phyloP scores from a whole-genome alignment of 2,797 vertebrate species.

The Melanotaenia trifasciata region DNA sequence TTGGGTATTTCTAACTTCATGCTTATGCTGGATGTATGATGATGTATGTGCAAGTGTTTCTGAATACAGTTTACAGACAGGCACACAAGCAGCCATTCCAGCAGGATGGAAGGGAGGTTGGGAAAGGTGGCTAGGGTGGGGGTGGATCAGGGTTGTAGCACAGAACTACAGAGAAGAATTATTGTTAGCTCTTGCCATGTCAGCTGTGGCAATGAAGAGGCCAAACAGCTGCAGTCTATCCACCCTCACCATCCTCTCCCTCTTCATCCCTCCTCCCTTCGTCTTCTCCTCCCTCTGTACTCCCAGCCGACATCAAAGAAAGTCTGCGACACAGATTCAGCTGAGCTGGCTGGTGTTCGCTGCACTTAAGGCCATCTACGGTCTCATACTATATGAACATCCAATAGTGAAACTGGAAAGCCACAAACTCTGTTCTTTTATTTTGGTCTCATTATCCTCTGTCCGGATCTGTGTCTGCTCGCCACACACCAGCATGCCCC shows the following conservation, averaged over 20 bases:
- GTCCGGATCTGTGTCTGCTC: slow-evolving; percentile 27
- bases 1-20: background rate
- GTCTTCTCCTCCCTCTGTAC: slow-evolving; percentile 37
- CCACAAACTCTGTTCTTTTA: slow-evolving; percentile 60
- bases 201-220: slow-evolving; percentile 73
- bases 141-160: slow-evolving; percentile 26
- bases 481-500: slow-evolving; percentile 38
- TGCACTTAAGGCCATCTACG: slow-evolving; percentile 51
- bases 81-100: slow-evolving; percentile 30
- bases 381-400: slow-evolving; percentile 65
- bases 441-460: slow-evolving; percentile 50
- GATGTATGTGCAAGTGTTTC: slow-evolving; percentile 18
- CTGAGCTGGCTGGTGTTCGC: slow-evolving; percentile 56
- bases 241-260: slow-evolving; percentile 35
- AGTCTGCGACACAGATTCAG: slow-evolving; percentile 67
- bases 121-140: slow-evolving; percentile 8
- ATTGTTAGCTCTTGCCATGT: slow-evolving; percentile 65
- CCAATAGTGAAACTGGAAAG: slow-evolving; percentile 62
- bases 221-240: slow-evolving; percentile 76
- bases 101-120: slow-evolving; percentile 1
- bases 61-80: slow-evolving; percentile 35
- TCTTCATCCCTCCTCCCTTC: slow-evolving; percentile 24
- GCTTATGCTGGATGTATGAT: slow-evolving; percentile 3
- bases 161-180: slow-evolving; percentile 66
- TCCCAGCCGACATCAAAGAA: slow-evolving; percentile 71